Evolutionary conservation across 2,113 vertebrate species (phyloP).

Genomic region (Setophaga coronata): DNA sequence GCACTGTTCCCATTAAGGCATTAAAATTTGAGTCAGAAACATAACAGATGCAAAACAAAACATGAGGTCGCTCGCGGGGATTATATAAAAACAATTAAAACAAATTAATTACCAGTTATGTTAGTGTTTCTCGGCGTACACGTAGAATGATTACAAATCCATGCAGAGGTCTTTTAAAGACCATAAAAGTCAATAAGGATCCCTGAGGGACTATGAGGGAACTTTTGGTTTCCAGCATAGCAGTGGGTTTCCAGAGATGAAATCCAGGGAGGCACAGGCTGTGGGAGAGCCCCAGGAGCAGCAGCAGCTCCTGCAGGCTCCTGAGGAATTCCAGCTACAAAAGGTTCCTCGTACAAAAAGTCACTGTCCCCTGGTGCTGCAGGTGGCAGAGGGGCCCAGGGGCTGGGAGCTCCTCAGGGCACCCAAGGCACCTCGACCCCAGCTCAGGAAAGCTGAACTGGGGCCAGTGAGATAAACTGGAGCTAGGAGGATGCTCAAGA

Average conservation of each 20-base stretch:
- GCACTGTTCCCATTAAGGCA: slow-evolving; percentile 72
- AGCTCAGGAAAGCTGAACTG: neutral
- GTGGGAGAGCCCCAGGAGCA: neutral
- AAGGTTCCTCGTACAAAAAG: neutral
- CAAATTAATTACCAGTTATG: slow-evolving; percentile 74
- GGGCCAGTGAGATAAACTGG: neutral
- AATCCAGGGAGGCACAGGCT: neutral
- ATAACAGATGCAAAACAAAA: slow-evolving; percentile 75
- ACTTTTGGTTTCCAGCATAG: neutral
- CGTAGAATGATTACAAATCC: slow-evolving; percentile 43
- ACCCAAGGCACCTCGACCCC: accelerated
- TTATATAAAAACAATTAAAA: slow-evolving; percentile 75
- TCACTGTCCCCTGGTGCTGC: neutral
- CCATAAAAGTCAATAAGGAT: slow-evolving; percentile 33
- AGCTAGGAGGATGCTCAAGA: neutral
- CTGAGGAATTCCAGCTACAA: neutral
- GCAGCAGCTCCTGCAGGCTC: neutral
- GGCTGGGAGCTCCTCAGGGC: neutral
- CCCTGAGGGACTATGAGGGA: neutral
- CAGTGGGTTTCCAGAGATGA: neutral
- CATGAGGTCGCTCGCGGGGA: slow-evolving; percentile 69
- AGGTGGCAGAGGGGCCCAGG: neutral
- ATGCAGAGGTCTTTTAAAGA: slow-evolving; percentile 41
- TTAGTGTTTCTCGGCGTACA: slow-evolving; percentile 44
- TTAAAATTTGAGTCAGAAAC: slow-evolving; percentile 74